phyloP scores from a whole-genome alignment of 1,140 invertebrate genomes.

The Achroia grisella region DNA sequence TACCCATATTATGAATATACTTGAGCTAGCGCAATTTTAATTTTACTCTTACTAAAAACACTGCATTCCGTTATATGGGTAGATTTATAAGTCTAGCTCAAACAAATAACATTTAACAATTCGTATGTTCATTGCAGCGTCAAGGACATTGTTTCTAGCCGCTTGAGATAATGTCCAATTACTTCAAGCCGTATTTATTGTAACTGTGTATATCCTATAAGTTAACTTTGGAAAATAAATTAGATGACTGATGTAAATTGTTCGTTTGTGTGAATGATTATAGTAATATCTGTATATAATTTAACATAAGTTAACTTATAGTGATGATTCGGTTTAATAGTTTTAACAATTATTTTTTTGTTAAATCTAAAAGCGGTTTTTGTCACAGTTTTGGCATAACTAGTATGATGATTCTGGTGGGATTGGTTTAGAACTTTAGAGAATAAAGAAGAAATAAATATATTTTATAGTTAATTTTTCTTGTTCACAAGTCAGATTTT shows the following conservation, averaged over 20 bases:
- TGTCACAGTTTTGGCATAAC: slow-evolving; percentile 19
- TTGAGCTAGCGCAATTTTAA: slow-evolving; percentile 61
- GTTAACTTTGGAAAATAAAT: slow-evolving; percentile 5
- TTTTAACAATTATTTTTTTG: slow-evolving; percentile 8
- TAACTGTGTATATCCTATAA: slow-evolving; percentile 1
- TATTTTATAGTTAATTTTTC: slow-evolving; percentile 24
- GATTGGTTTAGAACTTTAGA: too few species aligned
- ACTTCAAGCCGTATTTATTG: slow-evolving; percentile 37
- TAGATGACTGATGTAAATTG: slow-evolving; percentile 2
- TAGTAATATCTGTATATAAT: neutral
- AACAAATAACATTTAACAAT: slow-evolving; percentile 12
- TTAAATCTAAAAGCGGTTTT: slow-evolving; percentile 17
- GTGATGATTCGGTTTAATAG: slow-evolving; percentile 10
- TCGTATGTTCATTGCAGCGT: slow-evolving; percentile 20
- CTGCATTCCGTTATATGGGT: slow-evolving; percentile 40
- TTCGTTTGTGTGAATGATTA: slow-evolving; percentile 6
- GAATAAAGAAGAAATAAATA: slow-evolving; percentile 10
- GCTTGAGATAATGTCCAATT: slow-evolving; percentile 51
- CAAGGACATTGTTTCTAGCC: slow-evolving; percentile 48
- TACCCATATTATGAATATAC: slow-evolving; percentile 33
- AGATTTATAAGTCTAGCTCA: slow-evolving; percentile 56
- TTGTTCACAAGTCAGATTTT: slow-evolving; percentile 10
- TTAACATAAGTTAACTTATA: slow-evolving; percentile 10
- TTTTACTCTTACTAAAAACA: slow-evolving; percentile 25
- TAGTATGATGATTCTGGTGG: neutral